Conservation (phyloP, 2,113 vertebrate species). For the Chitala chitala region DNA sequence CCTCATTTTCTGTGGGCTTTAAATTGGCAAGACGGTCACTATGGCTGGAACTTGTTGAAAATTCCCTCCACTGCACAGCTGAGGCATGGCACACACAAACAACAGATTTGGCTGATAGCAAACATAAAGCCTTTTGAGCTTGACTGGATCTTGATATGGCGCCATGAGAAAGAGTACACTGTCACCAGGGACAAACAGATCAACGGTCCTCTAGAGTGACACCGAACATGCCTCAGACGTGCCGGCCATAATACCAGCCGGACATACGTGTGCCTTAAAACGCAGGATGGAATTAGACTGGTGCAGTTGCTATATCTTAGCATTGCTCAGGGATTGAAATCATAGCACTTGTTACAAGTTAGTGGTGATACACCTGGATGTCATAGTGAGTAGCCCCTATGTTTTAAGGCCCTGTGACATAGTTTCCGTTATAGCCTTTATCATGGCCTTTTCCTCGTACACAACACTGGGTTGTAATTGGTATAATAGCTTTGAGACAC, state of each 20-base stretch:
- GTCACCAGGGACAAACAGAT: not conserved
- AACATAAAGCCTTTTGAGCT: not conserved
- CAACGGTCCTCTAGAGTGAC: not conserved
- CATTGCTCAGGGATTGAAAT: not conserved
- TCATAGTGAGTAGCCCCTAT: not conserved
- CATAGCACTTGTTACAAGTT: not conserved
- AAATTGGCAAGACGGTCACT: not conserved
- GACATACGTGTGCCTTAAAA: not conserved
- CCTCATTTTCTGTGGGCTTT: not conserved
- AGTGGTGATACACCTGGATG: not conserved
- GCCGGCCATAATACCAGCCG: not conserved
- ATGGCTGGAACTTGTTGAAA: not conserved
- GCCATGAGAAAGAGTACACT: not conserved
- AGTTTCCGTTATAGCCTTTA: not conserved
- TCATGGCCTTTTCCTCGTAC: not conserved
- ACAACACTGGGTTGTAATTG: not conserved
- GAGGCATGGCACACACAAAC: not conserved
- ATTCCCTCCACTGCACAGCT: not conserved
- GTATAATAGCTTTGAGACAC: not conserved
- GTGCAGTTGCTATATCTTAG: not conserved
- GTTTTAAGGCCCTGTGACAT: not conserved
- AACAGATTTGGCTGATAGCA: not conserved
- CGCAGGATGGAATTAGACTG: not conserved
- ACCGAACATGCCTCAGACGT: not conserved
- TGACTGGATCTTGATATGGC: constrained; percentile 7